Conservation (phyloP, 2,797 vertebrate species). For the Tokudaia tokunoshimensis region DNA sequence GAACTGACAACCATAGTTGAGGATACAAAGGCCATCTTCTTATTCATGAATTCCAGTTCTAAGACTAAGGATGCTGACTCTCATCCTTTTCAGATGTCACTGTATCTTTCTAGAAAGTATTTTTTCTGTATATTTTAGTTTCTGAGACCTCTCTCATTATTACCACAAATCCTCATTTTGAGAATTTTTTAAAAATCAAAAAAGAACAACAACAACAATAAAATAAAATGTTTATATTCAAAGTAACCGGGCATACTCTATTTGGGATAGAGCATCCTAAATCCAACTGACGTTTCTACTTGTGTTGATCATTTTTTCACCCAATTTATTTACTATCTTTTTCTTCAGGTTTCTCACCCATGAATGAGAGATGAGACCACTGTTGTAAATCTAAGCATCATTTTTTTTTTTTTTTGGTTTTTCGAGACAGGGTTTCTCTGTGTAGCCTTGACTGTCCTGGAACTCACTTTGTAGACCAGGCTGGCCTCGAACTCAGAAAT, state of each 20-base stretch:
- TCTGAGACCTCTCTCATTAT: background rate
- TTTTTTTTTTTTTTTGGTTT: too few relatives aligned
- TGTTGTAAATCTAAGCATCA: background rate
- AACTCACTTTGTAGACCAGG: too few relatives aligned
- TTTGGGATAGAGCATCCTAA: background rate
- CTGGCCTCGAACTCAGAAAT: too few relatives aligned
- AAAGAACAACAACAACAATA: background rate
- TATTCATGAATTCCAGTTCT: background rate
- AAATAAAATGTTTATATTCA: background rate
- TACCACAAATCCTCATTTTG: constrained; percentile 6
- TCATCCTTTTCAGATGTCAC: background rate
- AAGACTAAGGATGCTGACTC: background rate
- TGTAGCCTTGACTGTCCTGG: too few relatives aligned
- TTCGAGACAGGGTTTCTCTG: too few relatives aligned
- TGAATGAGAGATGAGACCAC: background rate
- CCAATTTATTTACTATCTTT: background rate
- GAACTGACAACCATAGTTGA: background rate
- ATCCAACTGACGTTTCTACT: background rate
- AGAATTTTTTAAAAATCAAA: constrained; percentile 1
- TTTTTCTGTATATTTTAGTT: background rate
- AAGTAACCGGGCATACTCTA: background rate
- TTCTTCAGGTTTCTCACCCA: background rate
- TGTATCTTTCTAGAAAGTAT: background rate
- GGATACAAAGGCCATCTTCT: background rate
- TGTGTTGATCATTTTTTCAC: background rate